phyloP scores from a whole-genome alignment of 2,797 vertebrate genomes.

The Stomatorhinus walkeri region DNA sequence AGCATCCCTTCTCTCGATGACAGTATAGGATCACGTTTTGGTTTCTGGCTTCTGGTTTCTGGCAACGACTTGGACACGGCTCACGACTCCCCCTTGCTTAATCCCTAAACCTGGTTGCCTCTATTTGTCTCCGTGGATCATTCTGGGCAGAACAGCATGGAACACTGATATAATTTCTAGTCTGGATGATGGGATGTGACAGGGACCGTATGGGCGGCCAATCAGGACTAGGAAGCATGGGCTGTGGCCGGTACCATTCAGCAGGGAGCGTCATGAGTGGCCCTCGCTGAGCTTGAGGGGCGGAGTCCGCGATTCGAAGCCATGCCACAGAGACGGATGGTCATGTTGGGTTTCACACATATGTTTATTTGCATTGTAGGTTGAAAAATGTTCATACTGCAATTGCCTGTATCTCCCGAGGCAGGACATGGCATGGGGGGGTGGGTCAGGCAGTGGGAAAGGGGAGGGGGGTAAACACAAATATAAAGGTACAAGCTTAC shows the following conservation, averaged over 20 bases:
- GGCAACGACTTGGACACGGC: no score
- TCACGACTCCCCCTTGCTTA: no score
- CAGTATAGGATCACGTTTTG: no score
- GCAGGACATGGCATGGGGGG: slow-evolving; percentile 46
- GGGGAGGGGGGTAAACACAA: slow-evolving; percentile 31
- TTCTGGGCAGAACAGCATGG: background rate
- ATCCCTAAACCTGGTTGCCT: no score
- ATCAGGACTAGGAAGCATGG: background rate
- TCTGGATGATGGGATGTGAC: background rate
- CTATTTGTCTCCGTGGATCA: no score
- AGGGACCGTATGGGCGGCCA: background rate
- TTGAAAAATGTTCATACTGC: slow-evolving; percentile 54
- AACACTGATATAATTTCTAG: background rate
- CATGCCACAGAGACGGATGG: slow-evolving; percentile 30
- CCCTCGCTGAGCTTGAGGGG: background rate
- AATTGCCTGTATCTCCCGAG: slow-evolving; percentile 67
- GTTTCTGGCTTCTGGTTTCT: no score
- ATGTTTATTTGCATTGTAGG: slow-evolving; percentile 63
- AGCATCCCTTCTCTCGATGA: no score
- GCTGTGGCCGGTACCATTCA: background rate
- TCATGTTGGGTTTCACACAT: slow-evolving; percentile 54
- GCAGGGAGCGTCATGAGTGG: background rate
- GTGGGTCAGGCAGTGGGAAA: slow-evolving; percentile 33
- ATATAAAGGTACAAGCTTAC: slow-evolving; percentile 24
- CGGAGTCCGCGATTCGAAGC: background rate